Base-by-base conservation (phyloP, 1,140 invertebrate genomes). In the Cydia pomonella region DNA sequence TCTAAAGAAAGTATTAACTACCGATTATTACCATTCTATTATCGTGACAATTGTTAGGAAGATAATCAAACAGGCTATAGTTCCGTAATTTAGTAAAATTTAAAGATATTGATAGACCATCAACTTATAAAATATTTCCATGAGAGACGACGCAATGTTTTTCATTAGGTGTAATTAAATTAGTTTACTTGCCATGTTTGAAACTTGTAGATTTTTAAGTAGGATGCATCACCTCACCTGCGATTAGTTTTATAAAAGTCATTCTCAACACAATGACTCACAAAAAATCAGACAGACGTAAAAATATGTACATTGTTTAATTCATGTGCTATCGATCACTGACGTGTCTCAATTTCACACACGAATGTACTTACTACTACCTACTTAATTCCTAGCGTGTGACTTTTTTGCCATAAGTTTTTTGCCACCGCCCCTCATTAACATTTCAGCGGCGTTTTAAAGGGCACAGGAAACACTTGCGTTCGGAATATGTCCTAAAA, bases 381-480 rank as follows among this genome's bases (percentile, higher is more conserved):
- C n/a, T n/a, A n/a, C n/a, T 16, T 6, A 69, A 38, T 69, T n/a
- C 29, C 29, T 18, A 33, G 13, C 29, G 2, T 21, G 53, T 38
- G 10, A 16, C 9, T 21, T 69, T 38, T 69, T 33, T 33, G 33
- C 25, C n/a, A 18, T 3, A 33, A 69, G 29, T 41, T 69, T n/a
- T n/a, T n/a, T n/a, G n/a, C n/a, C 64, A 2, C 27, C 29, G 27
- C 18, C 23, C 33, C 33, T 16, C 64, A 38, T 38, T 69, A 38
- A 69, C 64, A 69, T 66, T 66, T 66, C 1, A 66, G 25, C 64
- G 64, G 29, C 16, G 27, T 69, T 69, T 69, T 13, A 69, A 69
- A 69, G 64, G 64, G 64, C 64, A 69, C 16, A 69, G 64, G 64
- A 69, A 69, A 69, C 29, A 18, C 27, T 69, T n/a, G 64, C 29